Percentiles rank a stretch among this genome's conserved stretches.
These are phyloP conservation scores for Maylandia zebra DNA, from an alignment of 2,113 vertebrate species.

Conservation along the genomic window DNA sequence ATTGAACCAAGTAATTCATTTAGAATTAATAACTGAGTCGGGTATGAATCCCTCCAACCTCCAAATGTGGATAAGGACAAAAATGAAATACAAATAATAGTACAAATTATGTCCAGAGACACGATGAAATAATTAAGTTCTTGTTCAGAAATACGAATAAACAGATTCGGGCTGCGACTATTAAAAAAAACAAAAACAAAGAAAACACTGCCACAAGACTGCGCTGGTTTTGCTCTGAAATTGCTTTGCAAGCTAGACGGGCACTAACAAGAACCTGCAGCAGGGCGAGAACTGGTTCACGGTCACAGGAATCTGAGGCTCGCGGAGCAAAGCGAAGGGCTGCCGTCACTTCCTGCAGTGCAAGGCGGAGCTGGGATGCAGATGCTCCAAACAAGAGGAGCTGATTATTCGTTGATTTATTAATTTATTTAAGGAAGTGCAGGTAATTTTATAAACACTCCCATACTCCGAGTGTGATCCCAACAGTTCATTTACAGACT, in stretches of 20 bases:
- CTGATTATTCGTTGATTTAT: not conserved
- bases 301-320: not conserved
- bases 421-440: not conserved
- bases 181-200: not conserved
- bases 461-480: not conserved
- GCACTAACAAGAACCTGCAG: not conserved
- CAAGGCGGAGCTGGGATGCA: not conserved
- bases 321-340: not conserved
- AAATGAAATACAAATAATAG: not conserved
- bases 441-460: not conserved
- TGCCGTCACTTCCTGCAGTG: not conserved
- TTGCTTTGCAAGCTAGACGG: not conserved
- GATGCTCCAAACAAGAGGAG: fast-evolving
- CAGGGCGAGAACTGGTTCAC: not conserved
- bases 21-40: not conserved
- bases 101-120: not conserved
- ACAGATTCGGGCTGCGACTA: fast-evolving
- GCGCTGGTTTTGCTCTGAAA: not conserved
- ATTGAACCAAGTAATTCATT: not conserved
- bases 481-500: not conserved
- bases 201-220: not conserved
- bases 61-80: not conserved
- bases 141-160: not conserved
- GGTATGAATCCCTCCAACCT: not conserved
- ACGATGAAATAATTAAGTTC: not conserved